Percentiles rank a stretch among this genome's conserved stretches.
These are phyloP conservation scores for Rynchops niger DNA, from an alignment of 2,113 vertebrate species.

Conservation along the genomic window DNA sequence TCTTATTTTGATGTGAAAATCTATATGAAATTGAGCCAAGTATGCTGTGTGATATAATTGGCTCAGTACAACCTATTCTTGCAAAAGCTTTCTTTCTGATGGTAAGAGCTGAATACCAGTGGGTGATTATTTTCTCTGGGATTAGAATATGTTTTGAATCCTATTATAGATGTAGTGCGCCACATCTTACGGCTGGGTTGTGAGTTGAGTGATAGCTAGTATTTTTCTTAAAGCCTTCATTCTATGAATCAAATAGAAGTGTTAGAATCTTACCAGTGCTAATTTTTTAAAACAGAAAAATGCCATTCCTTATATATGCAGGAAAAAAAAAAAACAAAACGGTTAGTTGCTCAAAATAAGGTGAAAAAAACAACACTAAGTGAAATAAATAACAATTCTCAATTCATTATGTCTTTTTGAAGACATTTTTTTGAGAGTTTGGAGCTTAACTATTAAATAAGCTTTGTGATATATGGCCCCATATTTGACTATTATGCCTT, in stretches of 20 bases:
- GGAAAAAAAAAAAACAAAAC: not conserved
- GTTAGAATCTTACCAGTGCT: not conserved
- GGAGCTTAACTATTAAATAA: not conserved
- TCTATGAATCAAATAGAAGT: not conserved
- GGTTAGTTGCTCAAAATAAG: not conserved
- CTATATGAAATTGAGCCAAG: slow-evolving; percentile 16
- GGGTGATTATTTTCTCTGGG: slow-evolving; percentile 22
- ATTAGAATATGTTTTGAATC: not conserved
- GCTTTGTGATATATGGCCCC: not conserved
- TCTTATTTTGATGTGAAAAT: slow-evolving; percentile 25
- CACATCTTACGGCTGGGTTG: not conserved
- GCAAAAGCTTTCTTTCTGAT: slow-evolving; percentile 5
- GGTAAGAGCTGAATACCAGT: not conserved
- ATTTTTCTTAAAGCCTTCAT: not conserved
- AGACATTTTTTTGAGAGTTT: not conserved
- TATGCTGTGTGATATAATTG: not conserved
- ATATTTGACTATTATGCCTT: not conserved
- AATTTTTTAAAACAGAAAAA: not conserved
- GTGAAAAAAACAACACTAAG: rapidly evolving
- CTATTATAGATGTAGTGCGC: not conserved
- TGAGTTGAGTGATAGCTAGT: not conserved
- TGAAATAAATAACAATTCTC: not conserved
- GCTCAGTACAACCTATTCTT: not conserved
- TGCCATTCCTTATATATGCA: not conserved
- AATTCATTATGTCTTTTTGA: not conserved